phyloP scores from a whole-genome alignment of 2,888 invertebrate genomes.

The Cistogaster globosa region DNA sequence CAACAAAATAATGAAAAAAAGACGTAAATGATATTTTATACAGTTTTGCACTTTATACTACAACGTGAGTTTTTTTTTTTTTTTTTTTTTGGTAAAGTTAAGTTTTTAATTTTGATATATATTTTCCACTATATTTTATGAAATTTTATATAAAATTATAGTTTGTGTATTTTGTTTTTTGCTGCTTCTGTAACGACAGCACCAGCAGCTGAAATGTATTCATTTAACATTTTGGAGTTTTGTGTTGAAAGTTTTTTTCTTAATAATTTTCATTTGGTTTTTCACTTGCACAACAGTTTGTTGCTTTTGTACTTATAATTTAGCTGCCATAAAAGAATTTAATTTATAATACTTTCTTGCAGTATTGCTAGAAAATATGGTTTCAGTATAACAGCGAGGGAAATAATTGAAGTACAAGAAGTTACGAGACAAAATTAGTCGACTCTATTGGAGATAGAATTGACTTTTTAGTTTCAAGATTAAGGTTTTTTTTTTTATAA shows the following conservation, averaged over 20 bases:
- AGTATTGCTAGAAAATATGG: conserved; percentile 40
- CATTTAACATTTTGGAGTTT: conserved; percentile 21
- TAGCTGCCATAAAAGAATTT: conserved; percentile 51
- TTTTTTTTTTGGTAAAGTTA: conserved; percentile 16
- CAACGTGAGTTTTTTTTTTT: conserved; percentile 18
- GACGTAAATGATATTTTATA: conserved; percentile 10
- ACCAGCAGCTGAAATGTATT: conserved; percentile 26
- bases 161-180: neutral
- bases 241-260: conserved; percentile 23
- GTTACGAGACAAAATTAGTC: too few relatives aligned
- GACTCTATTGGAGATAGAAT: too few relatives aligned
- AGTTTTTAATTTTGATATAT: conserved; percentile 39
- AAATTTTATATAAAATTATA: conserved; percentile 18
- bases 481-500: too few relatives aligned
- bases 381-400: conserved; percentile 1
- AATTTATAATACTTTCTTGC: conserved; percentile 59
- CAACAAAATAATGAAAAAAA: conserved; percentile 2
- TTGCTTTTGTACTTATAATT: conserved; percentile 10
- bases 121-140: conserved; percentile 44
- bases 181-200: conserved; percentile 1
- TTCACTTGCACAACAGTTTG: conserved; percentile 12
- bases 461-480: too few relatives aligned
- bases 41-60: conserved; percentile 41
- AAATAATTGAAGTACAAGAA: neutral
- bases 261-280: neutral